A percentile compares a stretch with the other conserved stretches of the same genome.
These are phyloP conservation scores for Eulemur rufifrons DNA, from an alignment of 2,113 vertebrate genomes.

Conservation along the genomic window DNA sequence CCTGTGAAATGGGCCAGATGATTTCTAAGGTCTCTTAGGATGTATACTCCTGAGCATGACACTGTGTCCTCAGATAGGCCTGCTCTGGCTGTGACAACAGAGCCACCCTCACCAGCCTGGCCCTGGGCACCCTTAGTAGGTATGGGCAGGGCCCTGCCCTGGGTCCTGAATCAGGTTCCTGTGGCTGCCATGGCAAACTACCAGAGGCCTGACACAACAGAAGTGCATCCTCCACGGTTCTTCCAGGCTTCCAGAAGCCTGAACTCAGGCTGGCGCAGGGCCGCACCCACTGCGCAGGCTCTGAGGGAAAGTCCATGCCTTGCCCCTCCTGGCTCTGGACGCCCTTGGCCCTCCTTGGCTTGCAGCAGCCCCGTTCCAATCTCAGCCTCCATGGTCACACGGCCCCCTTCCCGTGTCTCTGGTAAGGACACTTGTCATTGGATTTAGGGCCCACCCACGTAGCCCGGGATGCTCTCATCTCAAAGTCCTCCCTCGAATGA, in stretches of 20 bases:
- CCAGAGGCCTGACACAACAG: background rate
- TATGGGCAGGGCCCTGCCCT: background rate
- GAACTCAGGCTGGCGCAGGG: no score
- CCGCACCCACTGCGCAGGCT: no score
- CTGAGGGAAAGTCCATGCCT: accelerated
- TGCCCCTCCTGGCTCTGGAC: background rate
- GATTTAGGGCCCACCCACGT: background rate
- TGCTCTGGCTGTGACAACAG: background rate
- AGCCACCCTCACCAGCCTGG: background rate
- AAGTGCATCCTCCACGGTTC: background rate
- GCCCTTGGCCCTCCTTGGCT: background rate
- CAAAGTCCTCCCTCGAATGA: background rate
- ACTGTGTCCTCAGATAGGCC: accelerated
- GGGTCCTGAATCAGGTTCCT: background rate
- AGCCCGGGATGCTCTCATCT: background rate
- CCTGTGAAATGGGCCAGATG: background rate
- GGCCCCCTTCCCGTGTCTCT: background rate
- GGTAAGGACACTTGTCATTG: background rate
- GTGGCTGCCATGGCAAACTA: background rate
- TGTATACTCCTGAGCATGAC: accelerated
- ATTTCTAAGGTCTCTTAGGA: background rate
- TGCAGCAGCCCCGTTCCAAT: background rate
- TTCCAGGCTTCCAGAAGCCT: background rate
- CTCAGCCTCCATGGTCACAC: background rate
- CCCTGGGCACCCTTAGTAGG: background rate